These are phyloP conservation scores for Halichoerus grypus DNA, from an alignment of 2,113 vertebrate genomes.

Conservation along the genomic window DNA sequence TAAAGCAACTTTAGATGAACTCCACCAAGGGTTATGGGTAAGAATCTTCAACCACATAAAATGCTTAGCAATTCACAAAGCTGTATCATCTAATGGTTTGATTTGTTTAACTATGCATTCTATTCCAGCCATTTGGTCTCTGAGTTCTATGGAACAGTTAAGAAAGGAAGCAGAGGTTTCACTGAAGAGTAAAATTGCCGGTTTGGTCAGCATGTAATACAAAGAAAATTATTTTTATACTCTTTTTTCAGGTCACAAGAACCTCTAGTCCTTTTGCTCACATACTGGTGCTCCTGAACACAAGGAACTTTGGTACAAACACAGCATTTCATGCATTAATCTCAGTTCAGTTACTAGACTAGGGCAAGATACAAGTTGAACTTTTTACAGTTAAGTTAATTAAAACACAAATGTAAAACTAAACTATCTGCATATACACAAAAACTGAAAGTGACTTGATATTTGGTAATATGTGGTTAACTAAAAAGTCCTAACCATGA, in stretches of 20 bases:
- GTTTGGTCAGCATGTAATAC: neutral
- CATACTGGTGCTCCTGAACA: neutral
- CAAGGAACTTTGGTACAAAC: neutral
- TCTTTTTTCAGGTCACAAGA: neutral
- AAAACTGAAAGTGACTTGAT: slow-evolving; percentile 49
- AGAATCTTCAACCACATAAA: slow-evolving; percentile 77
- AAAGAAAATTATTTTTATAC: slow-evolving; percentile 31
- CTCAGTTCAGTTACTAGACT: neutral
- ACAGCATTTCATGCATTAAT: neutral
- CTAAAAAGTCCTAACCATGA: neutral
- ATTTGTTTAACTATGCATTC: slow-evolving; percentile 83
- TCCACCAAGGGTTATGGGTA: slow-evolving; percentile 47
- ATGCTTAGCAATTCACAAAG: slow-evolving; percentile 75
- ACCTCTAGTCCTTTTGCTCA: neutral
- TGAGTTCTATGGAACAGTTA: slow-evolving; percentile 71
- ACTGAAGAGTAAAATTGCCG: neutral
- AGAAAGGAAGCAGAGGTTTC: slow-evolving; percentile 60
- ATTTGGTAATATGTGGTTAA: slow-evolving; percentile 9
- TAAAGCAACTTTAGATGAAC: neutral
- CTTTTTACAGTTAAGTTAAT: neutral
- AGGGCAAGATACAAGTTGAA: neutral
- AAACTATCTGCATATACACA: neutral
- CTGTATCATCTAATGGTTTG: slow-evolving; percentile 78
- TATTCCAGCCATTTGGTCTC: slow-evolving; percentile 82
- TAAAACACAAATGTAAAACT: slow-evolving; percentile 60